These are phyloP conservation scores for Andrena hattorfiana DNA, from an alignment of 2,888 invertebrate species.

Conservation along the genomic window DNA sequence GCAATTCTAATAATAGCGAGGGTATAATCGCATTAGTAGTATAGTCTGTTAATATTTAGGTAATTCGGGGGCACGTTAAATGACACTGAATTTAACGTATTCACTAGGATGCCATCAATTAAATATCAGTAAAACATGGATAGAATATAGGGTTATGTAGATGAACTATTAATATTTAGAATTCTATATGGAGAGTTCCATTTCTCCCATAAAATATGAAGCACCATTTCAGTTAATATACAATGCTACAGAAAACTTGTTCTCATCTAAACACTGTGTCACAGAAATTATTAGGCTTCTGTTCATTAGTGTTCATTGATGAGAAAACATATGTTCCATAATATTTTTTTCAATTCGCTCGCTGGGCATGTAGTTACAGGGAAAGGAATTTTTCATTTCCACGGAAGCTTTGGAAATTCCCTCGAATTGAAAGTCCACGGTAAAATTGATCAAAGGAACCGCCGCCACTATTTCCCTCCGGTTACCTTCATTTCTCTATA, in stretches of 20 bases:
- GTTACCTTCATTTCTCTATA: constrained; percentile 18
- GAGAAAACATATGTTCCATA: background rate
- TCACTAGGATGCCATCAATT: background rate
- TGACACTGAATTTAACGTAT: background rate
- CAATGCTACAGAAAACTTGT: background rate
- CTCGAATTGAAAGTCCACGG: background rate
- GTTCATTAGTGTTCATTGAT: background rate
- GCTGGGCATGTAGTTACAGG: background rate
- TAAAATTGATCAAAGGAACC: constrained; percentile 35
- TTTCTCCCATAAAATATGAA: too few species aligned
- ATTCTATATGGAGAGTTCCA: too few species aligned
- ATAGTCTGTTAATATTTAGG: background rate
- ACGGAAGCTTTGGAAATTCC: constrained; percentile 7
- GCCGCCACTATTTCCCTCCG: background rate
- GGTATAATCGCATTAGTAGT: background rate
- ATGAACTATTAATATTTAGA: too few species aligned
- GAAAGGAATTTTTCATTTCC: constrained; percentile 27
- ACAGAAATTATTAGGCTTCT: background rate
- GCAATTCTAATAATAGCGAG: background rate
- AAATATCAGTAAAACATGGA: background rate
- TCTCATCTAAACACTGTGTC: too few species aligned
- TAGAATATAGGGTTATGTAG: background rate
- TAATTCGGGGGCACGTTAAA: background rate
- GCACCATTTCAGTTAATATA: background rate
- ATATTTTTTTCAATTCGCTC: background rate